Evolutionary conservation across 2,113 vertebrate species (phyloP), one percentile per base, ranked within the genome.

Genomic region (Nesogale talazaci): DNA sequence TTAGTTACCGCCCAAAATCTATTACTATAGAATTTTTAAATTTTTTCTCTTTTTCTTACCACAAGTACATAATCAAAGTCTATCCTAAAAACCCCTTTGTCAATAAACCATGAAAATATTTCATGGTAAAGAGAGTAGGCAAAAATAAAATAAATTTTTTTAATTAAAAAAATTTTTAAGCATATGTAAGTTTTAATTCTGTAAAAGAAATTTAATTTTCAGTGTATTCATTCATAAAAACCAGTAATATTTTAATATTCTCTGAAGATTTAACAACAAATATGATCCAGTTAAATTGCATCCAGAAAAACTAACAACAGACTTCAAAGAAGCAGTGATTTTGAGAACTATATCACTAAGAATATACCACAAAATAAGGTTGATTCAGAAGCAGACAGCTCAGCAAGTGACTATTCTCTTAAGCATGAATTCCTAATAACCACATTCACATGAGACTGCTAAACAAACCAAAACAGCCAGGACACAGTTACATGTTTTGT

Each of bases 1-100:
- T 96, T 74, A 97, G 57, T 81, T 94, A 88, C 88, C 92, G 89
- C 22, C 82, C 70, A 92, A 4, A 92, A 82, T 72, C 4, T 56
- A 61, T 82, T 92, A 90, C 11, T 74, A 4, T 72, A 95, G 80
- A 94, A 88, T 96, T 56, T 92, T 90, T 65, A 40, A 74, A 36
- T 4, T 59, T 82, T 90, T 92, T 52, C 46, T 52, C 31, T 84
- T 90, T 87, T 91, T 92, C 46, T 89, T 82, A 91, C 1, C 34
- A 80, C 42, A 94, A 89, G 20, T 79, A 92, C 31, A 76, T 65
- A 91, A 76, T 80, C 36, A 84, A 90, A 94, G 12, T 74, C 40
- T 79, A 67, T 17, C 82, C 19, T 87, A 76, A 85, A 95, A 89
- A 31, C 1, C 9, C 56, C 86, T 94, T 72, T 86, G 76, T 86